Conservation (phyloP, 2,113 vertebrate species). For the Zosterops hypoxanthus region DNA sequence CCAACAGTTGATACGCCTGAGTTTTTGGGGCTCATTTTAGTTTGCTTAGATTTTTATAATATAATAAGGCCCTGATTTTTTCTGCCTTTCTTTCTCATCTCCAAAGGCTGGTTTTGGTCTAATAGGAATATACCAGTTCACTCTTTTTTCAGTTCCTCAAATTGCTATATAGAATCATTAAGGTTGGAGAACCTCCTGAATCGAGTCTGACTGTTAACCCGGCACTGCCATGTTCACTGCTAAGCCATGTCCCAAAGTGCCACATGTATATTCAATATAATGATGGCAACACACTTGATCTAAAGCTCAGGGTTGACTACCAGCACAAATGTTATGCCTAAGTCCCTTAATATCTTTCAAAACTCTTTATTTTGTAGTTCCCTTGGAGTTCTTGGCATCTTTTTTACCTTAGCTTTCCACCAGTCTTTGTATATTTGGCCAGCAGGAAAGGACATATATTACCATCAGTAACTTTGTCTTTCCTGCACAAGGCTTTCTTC, state of each 20-base stretch:
- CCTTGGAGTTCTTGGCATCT: not conserved
- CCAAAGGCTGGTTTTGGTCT: not conserved
- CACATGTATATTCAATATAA: not conserved
- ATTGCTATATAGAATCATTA: not conserved
- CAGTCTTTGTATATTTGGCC: not conserved
- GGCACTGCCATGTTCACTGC: not conserved
- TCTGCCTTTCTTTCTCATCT: not conserved
- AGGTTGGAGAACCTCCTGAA: not conserved
- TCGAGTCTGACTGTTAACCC: fast-evolving
- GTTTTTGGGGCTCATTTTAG: not conserved
- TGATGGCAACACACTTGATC: not conserved
- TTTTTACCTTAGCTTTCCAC: not conserved
- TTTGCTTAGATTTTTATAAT: not conserved
- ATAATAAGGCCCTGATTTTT: not conserved
- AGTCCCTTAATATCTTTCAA: not conserved
- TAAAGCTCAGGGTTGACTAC: not conserved
- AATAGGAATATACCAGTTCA: not conserved
- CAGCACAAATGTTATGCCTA: not conserved
- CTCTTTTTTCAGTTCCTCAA: not conserved
- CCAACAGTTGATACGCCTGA: not conserved
- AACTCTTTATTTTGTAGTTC: not conserved
- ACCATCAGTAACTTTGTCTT: not conserved
- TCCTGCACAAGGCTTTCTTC: not conserved
- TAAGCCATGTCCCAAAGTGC: not conserved
- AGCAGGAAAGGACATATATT: not conserved